Percentiles rank a stretch among this genome's conserved stretches.
phyloP scores from a whole-genome alignment of 2,888 invertebrate genomes.

The Lycocerus yunnanus region DNA sequence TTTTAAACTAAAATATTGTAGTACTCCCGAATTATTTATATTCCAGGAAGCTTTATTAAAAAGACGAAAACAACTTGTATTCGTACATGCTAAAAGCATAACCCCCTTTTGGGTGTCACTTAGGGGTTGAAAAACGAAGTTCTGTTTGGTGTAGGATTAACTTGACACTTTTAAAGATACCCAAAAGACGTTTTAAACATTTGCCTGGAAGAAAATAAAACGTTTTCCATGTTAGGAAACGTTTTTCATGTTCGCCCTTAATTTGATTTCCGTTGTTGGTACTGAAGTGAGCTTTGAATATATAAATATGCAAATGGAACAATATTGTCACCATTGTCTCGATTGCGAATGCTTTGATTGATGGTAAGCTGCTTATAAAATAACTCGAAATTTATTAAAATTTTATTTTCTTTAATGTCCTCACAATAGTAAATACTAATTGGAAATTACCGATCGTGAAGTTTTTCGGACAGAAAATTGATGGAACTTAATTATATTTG shows the following conservation, averaged over 20 bases:
- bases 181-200: not conserved
- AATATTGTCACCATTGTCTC: not conserved
- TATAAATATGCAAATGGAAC: slow-evolving; percentile 1
- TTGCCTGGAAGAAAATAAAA: not conserved
- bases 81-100: not conserved
- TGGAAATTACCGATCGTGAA: not conserved
- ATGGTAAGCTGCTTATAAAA: not conserved
- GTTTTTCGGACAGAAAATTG: not conserved
- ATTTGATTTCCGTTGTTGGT: not conserved
- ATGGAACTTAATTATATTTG: not conserved
- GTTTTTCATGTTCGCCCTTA: not conserved
- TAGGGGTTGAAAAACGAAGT: not conserved
- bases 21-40: no score
- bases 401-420: not conserved
- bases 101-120: not conserved
- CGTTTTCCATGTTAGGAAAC: not conserved
- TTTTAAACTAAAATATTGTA: not conserved
- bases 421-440: not conserved
- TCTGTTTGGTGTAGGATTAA: not conserved
- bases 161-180: not conserved
- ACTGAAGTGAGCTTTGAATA: not conserved
- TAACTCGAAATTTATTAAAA: not conserved
- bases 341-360: not conserved
- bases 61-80: no score
- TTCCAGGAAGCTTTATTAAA: no score